Base-by-base conservation (phyloP, 2,888 invertebrate genomes). In the Philopedon plagiatum region DNA sequence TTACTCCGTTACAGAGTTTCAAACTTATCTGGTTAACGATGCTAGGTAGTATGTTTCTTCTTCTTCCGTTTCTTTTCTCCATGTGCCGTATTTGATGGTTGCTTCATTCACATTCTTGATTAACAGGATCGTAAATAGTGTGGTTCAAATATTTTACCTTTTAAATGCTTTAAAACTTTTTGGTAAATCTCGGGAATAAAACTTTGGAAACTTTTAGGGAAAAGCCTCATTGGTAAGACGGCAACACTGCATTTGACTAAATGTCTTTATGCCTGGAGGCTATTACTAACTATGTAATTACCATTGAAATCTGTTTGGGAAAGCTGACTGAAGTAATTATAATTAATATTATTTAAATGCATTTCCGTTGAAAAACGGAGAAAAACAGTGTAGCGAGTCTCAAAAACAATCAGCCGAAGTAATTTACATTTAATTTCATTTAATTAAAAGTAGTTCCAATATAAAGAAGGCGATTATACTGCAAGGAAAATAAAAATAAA, bases 401-500 rank as follows among this genome's bases (percentile, higher is more conserved):
- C 32, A 37, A 39, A 67, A 66, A 66, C 66, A 71, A 71, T 71
- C 71, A 60, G 46, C 64, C 39, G 39, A 46, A 58, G 71, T 66
- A 71, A 71, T 71, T 71, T 71, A 56, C 67, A 72, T 72, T 72
- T 72, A 67, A 72, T 72, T 71, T 65, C 65, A 44, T 65, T 65
- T 57, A 65, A 65, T 65, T 61, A 57, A 26, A 41, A 63, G 57
- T 72, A 57, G 61, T 65, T 71, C 54, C 65, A 56, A 58, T 71
- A 65, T 65, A 71, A 60, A 71, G 65, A 60, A 57, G 60, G 60
- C 60, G 60, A 71, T 71, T 71, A 71, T 71, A 61, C 32, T 65
- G 37, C 51, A 37, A 61, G 51, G 51, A 54, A 65, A 65, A 71
- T 65, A 71, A 71, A 71, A 71, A 71, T 71, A 71, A 71, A 60